Conservation (phyloP, 2,888 invertebrate genomes). For the Byasa hedistus region DNA sequence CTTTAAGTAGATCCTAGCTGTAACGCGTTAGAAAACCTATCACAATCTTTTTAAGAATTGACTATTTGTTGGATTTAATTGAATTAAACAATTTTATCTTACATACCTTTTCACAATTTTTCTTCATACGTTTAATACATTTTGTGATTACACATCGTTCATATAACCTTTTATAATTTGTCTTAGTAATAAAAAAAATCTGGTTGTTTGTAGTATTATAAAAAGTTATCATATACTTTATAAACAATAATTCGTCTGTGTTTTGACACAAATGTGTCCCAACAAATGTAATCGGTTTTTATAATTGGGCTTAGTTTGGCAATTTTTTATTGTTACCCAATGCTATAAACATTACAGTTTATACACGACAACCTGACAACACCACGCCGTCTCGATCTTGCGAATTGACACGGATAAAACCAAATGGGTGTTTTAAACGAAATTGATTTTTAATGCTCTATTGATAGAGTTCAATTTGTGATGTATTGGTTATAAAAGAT, state of each 20-base stretch:
- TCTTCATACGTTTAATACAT: too few species aligned
- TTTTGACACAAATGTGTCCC: neutral
- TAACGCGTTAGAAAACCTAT: too few species aligned
- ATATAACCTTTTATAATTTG: too few species aligned
- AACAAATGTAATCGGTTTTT: constrained; percentile 35
- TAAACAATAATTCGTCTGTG: too few species aligned
- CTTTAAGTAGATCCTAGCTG: too few species aligned
- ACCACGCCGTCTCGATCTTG: constrained; percentile 62
- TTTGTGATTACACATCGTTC: too few species aligned
- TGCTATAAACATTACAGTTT: constrained; percentile 62
- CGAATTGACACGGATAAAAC: constrained; percentile 54
- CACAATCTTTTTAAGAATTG: too few species aligned
- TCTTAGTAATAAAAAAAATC: neutral
- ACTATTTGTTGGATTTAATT: too few species aligned
- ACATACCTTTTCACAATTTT: too few species aligned
- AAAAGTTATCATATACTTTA: too few species aligned
- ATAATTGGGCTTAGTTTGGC: constrained; percentile 15
- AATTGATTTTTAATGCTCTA: constrained; percentile 49
- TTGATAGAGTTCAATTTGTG: constrained; percentile 56
- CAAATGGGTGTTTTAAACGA: constrained; percentile 36
- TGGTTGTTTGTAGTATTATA: too few species aligned
- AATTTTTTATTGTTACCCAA: constrained; percentile 51
- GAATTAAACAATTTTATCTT: too few species aligned
- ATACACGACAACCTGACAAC: constrained; percentile 63
- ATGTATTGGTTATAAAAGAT: constrained; percentile 41